These are phyloP conservation scores for Cataglyphis hispanica DNA, from an alignment of 1,140 invertebrate species.

Conservation along the genomic window DNA sequence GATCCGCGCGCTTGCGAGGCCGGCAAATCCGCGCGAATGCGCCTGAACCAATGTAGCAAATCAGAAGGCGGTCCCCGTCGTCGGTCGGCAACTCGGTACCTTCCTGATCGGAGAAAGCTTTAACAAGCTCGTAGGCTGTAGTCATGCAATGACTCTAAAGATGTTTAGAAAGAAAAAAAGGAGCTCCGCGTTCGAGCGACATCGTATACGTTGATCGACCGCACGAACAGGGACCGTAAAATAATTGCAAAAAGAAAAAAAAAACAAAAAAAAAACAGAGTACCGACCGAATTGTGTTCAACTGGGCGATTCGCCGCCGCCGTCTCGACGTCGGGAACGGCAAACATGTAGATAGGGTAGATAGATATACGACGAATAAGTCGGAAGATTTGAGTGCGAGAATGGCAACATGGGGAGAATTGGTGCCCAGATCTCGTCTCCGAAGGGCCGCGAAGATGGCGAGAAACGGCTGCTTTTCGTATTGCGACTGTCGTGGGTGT, in stretches of 20 bases:
- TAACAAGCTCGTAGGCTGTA: slow-evolving; percentile 81
- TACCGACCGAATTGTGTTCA: slow-evolving; percentile 75
- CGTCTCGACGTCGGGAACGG: slow-evolving; percentile 69
- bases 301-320: slow-evolving; percentile 52
- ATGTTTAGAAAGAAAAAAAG: neutral
- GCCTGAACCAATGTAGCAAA: slow-evolving; percentile 66
- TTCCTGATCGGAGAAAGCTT: slow-evolving; percentile 81
- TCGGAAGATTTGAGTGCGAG: slow-evolving; percentile 83
- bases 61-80: slow-evolving; percentile 47
- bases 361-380: slow-evolving; percentile 73
- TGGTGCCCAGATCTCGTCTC: slow-evolving; percentile 66
- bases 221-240: slow-evolving; percentile 48
- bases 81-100: slow-evolving; percentile 79
- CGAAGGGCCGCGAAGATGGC: slow-evolving; percentile 60
- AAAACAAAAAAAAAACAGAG: slow-evolving; percentile 1
- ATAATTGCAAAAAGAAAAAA: slow-evolving; percentile 14
- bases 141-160: slow-evolving; percentile 82
- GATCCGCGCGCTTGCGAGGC: slow-evolving; percentile 23
- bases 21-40: slow-evolving; percentile 31
- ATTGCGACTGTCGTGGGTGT: slow-evolving; percentile 68
- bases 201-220: slow-evolving; percentile 79
- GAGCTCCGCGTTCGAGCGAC: slow-evolving; percentile 37
- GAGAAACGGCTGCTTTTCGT: slow-evolving; percentile 62
- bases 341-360: slow-evolving; percentile 68
- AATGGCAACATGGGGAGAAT: slow-evolving; percentile 83